These are phyloP conservation scores for Drosophila infuscata DNA, from an alignment of 2,888 invertebrate genomes.

Conservation along the genomic window DNA sequence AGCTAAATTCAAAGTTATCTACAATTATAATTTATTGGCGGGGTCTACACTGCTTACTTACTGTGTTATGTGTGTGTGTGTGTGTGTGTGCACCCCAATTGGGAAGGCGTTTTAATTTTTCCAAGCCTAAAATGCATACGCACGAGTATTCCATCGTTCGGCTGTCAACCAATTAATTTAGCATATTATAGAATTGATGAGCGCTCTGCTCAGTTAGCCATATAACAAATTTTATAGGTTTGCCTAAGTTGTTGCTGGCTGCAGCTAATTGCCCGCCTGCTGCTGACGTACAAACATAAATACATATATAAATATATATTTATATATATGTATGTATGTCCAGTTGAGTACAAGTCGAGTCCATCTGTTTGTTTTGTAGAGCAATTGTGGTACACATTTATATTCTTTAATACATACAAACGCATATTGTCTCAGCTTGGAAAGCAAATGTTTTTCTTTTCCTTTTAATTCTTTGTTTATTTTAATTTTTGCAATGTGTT, in stretches of 20 bases:
- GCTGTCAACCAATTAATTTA: constrained; percentile 50
- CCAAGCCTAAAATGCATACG: constrained; percentile 48
- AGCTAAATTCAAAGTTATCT: constrained; percentile 77
- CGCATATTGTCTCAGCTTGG: constrained; percentile 18
- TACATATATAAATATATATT: constrained; percentile 3
- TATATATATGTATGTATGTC: constrained; percentile 3
- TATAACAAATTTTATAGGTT: constrained; percentile 18
- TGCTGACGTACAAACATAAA: constrained; percentile 29
- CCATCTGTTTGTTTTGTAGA: constrained; percentile 28
- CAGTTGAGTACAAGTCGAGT: constrained; percentile 1
- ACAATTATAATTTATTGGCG: constrained; percentile 75
- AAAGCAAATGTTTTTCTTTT: constrained; percentile 3
- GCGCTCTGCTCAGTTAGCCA: constrained; percentile 26
- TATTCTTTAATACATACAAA: constrained; percentile 21
- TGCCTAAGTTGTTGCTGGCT: constrained; percentile 43
- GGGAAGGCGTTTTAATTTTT: constrained; percentile 27
- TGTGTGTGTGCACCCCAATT: constrained; percentile 38
- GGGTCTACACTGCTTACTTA: constrained; percentile 43
- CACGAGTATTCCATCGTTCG: constrained; percentile 26
- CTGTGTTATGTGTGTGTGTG: constrained; percentile 23
- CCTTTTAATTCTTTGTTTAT: neutral
- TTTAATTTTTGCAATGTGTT: neutral
- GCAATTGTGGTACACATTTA: constrained; percentile 34
- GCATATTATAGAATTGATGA: constrained; percentile 51
- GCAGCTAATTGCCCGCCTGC: constrained; percentile 53